Conservation (phyloP, 2,797 vertebrate species). For the Psittacula echo region DNA sequence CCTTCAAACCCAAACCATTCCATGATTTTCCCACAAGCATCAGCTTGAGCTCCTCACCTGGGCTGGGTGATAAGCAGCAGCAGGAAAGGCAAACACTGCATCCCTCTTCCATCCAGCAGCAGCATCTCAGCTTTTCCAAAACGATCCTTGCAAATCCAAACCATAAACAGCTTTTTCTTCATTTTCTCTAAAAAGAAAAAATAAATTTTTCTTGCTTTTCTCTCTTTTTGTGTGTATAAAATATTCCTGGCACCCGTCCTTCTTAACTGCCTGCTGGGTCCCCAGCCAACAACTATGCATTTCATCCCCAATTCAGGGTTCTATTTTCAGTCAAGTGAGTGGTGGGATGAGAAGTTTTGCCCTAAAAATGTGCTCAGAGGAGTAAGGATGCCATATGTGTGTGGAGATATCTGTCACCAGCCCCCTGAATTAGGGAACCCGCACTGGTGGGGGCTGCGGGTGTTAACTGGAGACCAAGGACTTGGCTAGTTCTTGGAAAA, state of each 20-base stretch:
- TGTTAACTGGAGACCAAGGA: neutral
- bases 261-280: constrained; percentile 75
- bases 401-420: constrained; percentile 48
- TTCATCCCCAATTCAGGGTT: constrained; percentile 77
- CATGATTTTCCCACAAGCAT: neutral
- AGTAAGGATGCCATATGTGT: constrained; percentile 73
- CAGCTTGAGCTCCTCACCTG: neutral
- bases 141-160: neutral
- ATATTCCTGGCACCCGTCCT: constrained; percentile 77
- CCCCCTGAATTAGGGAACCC: constrained; percentile 46
- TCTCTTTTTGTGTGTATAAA: constrained; percentile 3
- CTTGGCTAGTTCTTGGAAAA: neutral
- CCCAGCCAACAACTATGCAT: constrained; percentile 76
- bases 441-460: neutral
- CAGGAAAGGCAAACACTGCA: neutral
- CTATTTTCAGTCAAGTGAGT: constrained; percentile 77
- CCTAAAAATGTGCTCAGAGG: constrained; percentile 77
- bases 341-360: constrained; percentile 75
- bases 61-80: neutral
- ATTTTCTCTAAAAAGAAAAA: neutral
- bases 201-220: neutral
- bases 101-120: neutral
- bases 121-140: constrained; percentile 5
- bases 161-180: neutral
- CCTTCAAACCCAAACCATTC: neutral